A percentile compares a stretch with the other conserved stretches of the same genome.
Evolutionary conservation across 2,888 invertebrate genomes (phyloP).

Genomic region (Papilio gigon): DNA sequence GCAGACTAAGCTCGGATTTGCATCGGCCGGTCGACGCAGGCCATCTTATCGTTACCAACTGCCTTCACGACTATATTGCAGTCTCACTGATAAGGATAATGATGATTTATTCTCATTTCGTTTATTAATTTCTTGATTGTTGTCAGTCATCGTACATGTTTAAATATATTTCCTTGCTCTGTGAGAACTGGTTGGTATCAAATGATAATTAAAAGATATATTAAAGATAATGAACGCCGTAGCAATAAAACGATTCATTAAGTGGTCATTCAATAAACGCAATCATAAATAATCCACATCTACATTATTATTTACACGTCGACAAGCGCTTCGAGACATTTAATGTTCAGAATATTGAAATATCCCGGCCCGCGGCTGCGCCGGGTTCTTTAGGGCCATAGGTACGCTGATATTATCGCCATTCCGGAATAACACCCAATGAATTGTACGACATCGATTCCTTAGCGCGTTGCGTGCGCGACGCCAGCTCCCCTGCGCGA

Average conservation of each 20-base stretch:
- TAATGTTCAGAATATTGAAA: background rate
- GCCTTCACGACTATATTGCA: slow-evolving; percentile 32
- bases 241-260: background rate
- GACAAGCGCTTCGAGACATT: slow-evolving; percentile 12
- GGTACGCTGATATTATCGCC: slow-evolving; percentile 20
- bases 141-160: too few relatives aligned
- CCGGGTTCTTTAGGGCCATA: background rate
- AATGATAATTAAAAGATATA: background rate
- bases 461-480: slow-evolving; percentile 26
- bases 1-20: slow-evolving; percentile 30
- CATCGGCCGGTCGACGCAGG: slow-evolving; percentile 22
- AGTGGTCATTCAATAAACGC: slow-evolving; percentile 2
- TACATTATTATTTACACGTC: slow-evolving; percentile 21
- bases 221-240: background rate
- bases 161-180: background rate
- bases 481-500: background rate
- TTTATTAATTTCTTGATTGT: background rate
- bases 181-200: background rate
- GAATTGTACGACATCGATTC: slow-evolving; percentile 35
- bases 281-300: background rate
- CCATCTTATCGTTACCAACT: slow-evolving; percentile 26
- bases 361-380: background rate
- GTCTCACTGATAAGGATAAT: background rate
- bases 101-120: background rate
- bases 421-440: slow-evolving; percentile 30